phyloP scores from a whole-genome alignment of 2,888 invertebrate genomes.

The Phorcus lineatus region DNA sequence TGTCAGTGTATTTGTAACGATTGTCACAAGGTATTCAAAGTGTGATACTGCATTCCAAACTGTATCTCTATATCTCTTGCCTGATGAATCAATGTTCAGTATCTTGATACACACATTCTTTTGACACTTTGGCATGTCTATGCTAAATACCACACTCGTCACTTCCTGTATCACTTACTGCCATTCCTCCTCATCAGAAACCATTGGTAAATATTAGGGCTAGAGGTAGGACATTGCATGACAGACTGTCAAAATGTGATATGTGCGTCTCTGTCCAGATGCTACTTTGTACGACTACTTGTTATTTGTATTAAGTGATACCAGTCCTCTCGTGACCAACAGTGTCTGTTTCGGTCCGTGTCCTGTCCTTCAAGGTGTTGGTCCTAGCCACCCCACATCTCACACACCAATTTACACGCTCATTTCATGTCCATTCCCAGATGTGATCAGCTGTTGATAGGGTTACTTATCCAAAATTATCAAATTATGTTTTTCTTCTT shows the following conservation, averaged over 20 bases:
- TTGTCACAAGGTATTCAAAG: no score
- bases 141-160: no score
- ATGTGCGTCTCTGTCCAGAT: not conserved
- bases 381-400: not conserved
- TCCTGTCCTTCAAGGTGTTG: not conserved
- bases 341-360: not conserved
- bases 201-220: not conserved
- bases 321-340: not conserved
- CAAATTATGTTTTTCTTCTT: no score
- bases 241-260: not conserved
- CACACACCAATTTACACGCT: not conserved
- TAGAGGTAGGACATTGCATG: conserved; percentile 1
- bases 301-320: not conserved
- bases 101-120: no score
- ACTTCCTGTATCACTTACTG: not conserved
- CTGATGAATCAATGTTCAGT: no score
- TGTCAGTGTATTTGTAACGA: no score
- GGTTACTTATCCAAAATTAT: no score
- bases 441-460: not conserved
- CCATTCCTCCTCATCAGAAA: not conserved
- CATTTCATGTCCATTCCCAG: not conserved
- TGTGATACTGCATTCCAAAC: no score
- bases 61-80: no score
- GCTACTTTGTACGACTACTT: not conserved
- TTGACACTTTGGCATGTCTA: not conserved